Evolutionary conservation across 1,140 invertebrate genomes (phyloP), one percentile per base, ranked within the genome.

Genomic region (Euura saliciscinereae): DNA sequence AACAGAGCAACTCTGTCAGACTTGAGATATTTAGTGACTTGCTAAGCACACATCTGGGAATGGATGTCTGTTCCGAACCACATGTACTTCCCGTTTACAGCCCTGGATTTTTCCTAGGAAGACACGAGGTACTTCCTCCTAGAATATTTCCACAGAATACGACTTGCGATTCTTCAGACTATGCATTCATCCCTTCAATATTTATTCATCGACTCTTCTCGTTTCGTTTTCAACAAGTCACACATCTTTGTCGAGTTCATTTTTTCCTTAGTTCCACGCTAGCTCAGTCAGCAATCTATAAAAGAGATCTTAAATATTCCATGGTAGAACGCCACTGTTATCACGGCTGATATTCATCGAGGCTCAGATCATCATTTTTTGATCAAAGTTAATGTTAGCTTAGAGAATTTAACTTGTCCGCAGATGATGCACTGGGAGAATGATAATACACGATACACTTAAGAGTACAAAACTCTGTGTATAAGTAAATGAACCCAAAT

Each of bases 1-100:
- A 91, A 80, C 86, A 90, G 71, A 91, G 90, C 76, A 90, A 95
- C 81, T 79, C 86, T 44, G 92, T 91, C 7, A 89, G 95, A 11
- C 83, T 95, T 6, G 94, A 94, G 77, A 95, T 97, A 70, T 89
- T 97, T 10, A 89, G 90, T 51, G 93, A 96, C 86, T 88, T 97
- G 0, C 83, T 97, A 2, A 87, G 87, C 0, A 91, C 90, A 4
- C 90, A 94, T 73, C 83, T 97, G 1, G 91, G 90, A 2, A 87
- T 97, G 4, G 90, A 94, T 79, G 92, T 93, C 72, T 85, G 81
- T 73, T 83, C 84, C 5, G 73, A 77, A n/a, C 51, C 72, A n/a
- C 43, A 69, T 7, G 6, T 44, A 28, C 45, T 77, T 7, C 43
- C 74, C 69, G 84, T 89, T 11, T 95, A 91, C 73, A 90, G 89